Evolutionary conservation across 2,797 vertebrate species (phyloP).

Genomic region (Euthynnus affinis): DNA sequence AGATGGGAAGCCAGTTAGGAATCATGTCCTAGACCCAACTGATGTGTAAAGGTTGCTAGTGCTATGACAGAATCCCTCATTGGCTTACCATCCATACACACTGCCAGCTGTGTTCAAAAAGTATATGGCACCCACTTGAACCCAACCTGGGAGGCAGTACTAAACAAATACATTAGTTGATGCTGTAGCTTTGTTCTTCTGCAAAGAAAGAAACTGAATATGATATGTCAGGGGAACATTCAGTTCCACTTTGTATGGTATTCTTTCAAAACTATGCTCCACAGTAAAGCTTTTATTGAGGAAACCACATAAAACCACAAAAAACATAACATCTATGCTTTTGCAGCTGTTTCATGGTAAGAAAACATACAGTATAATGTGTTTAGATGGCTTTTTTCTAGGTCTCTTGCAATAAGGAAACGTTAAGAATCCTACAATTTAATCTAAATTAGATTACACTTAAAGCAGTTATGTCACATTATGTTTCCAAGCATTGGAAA

Average conservation of each 20-base stretch:
- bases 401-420: neutral
- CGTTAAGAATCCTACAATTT: neutral
- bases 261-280: neutral
- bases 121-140: neutral
- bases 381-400: neutral
- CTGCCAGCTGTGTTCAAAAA: neutral
- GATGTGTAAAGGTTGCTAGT: neutral
- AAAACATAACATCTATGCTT: neutral
- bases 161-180: neutral
- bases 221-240: neutral
- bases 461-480: neutral
- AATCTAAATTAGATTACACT: neutral
- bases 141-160: neutral
- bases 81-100: neutral
- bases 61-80: neutral
- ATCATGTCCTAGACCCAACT: neutral
- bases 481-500: neutral
- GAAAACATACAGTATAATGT: neutral
- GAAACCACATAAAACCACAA: too few species aligned
- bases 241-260: neutral
- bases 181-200: neutral
- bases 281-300: neutral
- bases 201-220: neutral
- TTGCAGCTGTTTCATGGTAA: neutral
- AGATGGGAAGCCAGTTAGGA: neutral